Evolutionary conservation across 1,140 invertebrate genomes (phyloP).

Genomic region (Hylaeus anthracinus): DNA sequence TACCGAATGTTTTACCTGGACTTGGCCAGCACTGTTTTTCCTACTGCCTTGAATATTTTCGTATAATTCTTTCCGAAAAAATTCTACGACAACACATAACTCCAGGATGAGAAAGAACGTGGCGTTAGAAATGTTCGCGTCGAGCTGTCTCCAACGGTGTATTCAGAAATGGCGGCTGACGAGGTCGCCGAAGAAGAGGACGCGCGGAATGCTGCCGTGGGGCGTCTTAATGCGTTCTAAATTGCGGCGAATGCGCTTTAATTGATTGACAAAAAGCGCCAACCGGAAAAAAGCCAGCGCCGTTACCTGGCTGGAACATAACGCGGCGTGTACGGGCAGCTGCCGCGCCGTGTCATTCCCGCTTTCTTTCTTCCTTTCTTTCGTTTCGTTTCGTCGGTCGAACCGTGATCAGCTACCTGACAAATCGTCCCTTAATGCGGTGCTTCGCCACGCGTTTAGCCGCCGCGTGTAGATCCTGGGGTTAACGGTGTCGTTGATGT

Average conservation of each 20-base stretch:
- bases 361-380: conserved; percentile 48
- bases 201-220: conserved; percentile 51
- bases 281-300: conserved; percentile 58
- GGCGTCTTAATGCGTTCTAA: conserved; percentile 74
- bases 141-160: no score
- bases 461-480: background rate
- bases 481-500: no score
- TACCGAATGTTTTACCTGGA: background rate
- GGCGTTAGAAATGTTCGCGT: no score
- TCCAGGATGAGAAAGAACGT: background rate
- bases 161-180: background rate
- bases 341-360: conserved; percentile 52
- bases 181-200: conserved; percentile 36
- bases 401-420: conserved; percentile 51
- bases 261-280: conserved; percentile 75
- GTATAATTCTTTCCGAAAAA: background rate
- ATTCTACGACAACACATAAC: background rate
- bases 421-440: conserved; percentile 68
- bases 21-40: background rate
- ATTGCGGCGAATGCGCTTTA: conserved; percentile 70
- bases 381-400: conserved; percentile 28
- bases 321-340: conserved; percentile 33
- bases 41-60: background rate
- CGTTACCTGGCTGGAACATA: conserved; percentile 43
- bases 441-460: background rate